Evolutionary conservation across 2,797 vertebrate genomes (phyloP).

Genomic region (Epinephelus awoara): DNA sequence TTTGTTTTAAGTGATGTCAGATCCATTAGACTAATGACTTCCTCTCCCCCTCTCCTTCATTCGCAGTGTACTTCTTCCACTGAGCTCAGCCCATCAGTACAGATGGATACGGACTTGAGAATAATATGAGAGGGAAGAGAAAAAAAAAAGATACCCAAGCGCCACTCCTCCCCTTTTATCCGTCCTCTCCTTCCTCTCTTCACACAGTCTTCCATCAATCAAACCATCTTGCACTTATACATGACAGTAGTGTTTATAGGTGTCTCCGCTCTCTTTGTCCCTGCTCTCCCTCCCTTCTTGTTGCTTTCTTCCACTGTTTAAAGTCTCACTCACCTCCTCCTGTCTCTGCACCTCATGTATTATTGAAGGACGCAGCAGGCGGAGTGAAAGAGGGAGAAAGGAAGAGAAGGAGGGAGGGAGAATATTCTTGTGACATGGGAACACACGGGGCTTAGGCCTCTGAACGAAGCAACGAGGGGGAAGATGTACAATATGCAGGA

Average conservation of each 20-base stretch:
- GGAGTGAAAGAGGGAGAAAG: slow-evolving; percentile 49
- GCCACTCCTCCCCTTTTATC: slow-evolving; percentile 60
- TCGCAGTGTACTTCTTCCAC: slow-evolving; percentile 88
- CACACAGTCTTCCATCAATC: slow-evolving; percentile 79
- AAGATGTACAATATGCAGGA: slow-evolving; percentile 29
- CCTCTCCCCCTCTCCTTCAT: slow-evolving; percentile 32
- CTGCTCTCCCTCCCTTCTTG: slow-evolving; percentile 46
- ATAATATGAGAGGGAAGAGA: slow-evolving; percentile 63
- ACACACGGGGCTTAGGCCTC: slow-evolving; percentile 33
- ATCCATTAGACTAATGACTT: slow-evolving; percentile 55
- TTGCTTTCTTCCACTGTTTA: slow-evolving; percentile 62
- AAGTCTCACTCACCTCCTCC: slow-evolving; percentile 65
- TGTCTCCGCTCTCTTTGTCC: slow-evolving; percentile 56
- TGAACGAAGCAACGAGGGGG: slow-evolving; percentile 22
- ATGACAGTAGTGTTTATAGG: slow-evolving; percentile 72
- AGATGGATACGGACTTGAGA: slow-evolving; percentile 77
- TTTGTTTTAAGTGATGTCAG: slow-evolving; percentile 11
- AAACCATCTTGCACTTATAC: slow-evolving; percentile 77
- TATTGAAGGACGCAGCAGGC: slow-evolving; percentile 70
- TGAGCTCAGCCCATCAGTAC: slow-evolving; percentile 73
- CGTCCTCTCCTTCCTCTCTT: slow-evolving; percentile 70
- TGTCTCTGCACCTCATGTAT: slow-evolving; percentile 75
- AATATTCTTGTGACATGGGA: slow-evolving; percentile 43
- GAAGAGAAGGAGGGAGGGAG: slow-evolving; percentile 42
- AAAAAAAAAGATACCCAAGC: slow-evolving; percentile 67